These are phyloP conservation scores for Epinotia demarniana DNA, from an alignment of 2,888 invertebrate species.

Conservation along the genomic window DNA sequence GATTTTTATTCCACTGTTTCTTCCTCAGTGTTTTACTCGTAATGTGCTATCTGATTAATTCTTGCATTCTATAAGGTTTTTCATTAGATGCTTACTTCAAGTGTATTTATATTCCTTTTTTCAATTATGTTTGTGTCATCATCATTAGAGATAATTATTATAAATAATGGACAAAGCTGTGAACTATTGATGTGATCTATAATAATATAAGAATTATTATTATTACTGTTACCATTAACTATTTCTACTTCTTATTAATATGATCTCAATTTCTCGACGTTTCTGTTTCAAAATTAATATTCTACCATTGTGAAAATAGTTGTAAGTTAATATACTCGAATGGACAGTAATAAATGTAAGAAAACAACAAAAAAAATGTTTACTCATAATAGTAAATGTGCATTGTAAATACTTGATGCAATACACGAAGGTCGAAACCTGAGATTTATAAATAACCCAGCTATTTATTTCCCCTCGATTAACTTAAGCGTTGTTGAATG, in stretches of 20 bases:
- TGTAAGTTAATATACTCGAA: constrained; percentile 64
- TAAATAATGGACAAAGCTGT: constrained; percentile 53
- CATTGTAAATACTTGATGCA: constrained; percentile 75
- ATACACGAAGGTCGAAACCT: constrained; percentile 60
- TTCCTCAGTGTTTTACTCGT: neutral
- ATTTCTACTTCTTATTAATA: constrained; percentile 50
- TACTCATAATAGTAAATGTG: constrained; percentile 59
- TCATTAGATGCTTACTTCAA: neutral
- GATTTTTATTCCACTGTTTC: constrained; percentile 7
- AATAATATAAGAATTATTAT: constrained; percentile 44
- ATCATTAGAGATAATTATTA: constrained; percentile 33
- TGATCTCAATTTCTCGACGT: constrained; percentile 57
- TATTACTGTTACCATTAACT: constrained; percentile 47
- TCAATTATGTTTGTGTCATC: constrained; percentile 3
- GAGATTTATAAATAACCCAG: constrained; percentile 27
- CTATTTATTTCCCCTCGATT: constrained; percentile 17
- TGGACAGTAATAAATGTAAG: constrained; percentile 76
- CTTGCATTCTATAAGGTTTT: constrained; percentile 1
- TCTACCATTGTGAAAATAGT: constrained; percentile 54
- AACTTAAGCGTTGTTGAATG: too few relatives aligned
- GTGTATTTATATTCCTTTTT: constrained; percentile 3
- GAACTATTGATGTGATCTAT: constrained; percentile 56
- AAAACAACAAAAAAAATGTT: constrained; percentile 69
- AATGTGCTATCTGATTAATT: neutral
- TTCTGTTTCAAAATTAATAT: constrained; percentile 54